Evolutionary conservation across 2,888 invertebrate genomes (phyloP).

Genomic region (Acrobasis repandana): DNA sequence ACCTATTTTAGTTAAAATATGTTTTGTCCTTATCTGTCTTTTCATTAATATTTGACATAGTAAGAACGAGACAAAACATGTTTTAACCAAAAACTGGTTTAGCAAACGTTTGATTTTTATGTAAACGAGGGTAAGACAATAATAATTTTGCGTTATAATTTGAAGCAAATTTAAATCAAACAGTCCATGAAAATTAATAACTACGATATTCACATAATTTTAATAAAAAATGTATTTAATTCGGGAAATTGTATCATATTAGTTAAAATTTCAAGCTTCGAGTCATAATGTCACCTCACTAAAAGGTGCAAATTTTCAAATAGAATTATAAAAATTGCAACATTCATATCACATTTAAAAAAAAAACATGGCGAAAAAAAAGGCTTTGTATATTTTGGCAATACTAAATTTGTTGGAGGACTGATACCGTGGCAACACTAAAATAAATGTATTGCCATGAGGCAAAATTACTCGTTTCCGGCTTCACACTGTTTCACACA

Average conservation of each 20-base stretch:
- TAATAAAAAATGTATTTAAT: too few relatives aligned
- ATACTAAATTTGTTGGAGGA: constrained; percentile 39
- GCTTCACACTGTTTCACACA: neutral
- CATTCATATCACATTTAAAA: neutral
- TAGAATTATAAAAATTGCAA: neutral
- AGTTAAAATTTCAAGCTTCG: neutral
- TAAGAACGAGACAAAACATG: too few relatives aligned
- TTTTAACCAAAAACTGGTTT: too few relatives aligned
- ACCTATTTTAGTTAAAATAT: too few relatives aligned
- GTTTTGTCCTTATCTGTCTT: too few relatives aligned
- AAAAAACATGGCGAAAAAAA: too few relatives aligned
- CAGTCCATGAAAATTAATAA: constrained; percentile 4
- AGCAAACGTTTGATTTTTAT: too few relatives aligned
- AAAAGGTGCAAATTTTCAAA: neutral
- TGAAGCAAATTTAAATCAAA: constrained; percentile 1
- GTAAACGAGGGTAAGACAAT: too few relatives aligned
- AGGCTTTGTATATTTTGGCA: constrained; percentile 33
- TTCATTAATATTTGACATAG: too few relatives aligned
- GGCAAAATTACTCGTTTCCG: constrained; percentile 10
- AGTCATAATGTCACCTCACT: neutral
- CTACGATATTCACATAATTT: too few relatives aligned
- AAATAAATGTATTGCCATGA: constrained; percentile 5
- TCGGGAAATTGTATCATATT: neutral
- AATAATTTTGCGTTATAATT: neutral
- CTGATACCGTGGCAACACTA: constrained; percentile 33